Conservation (phyloP, 2,797 vertebrate species). For the Darevskia mixta region DNA sequence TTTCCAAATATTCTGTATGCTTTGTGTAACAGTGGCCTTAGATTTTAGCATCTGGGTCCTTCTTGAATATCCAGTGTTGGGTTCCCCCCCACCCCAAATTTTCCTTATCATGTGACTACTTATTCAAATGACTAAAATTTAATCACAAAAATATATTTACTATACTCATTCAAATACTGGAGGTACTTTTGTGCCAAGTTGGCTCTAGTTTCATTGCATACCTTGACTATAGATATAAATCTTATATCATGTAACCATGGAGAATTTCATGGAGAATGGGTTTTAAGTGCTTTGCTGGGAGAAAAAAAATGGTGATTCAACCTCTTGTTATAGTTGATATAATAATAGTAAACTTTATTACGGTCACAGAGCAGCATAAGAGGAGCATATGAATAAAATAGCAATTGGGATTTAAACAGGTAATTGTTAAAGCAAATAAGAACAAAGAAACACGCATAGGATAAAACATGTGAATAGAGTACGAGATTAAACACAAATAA, state of each 20-base stretch:
- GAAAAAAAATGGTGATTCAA: not conserved
- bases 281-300: not conserved
- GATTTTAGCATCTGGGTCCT: not conserved
- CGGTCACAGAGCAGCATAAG: too few species aligned
- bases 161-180: not conserved
- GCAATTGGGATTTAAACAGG: too few species aligned
- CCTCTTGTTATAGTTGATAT: not conserved
- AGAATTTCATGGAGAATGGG: not conserved
- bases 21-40: not conserved
- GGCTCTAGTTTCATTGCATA: not conserved
- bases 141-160: not conserved
- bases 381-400: too few species aligned
- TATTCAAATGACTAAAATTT: too few species aligned
- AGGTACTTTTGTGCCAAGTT: not conserved
- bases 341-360: too few species aligned
- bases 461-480: too few species aligned
- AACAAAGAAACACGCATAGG: too few species aligned
- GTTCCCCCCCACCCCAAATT: too few species aligned
- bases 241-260: not conserved
- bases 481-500: too few species aligned
- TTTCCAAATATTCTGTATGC: not conserved
- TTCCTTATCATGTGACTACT: not conserved
- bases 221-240: not conserved
- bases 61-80: not conserved
- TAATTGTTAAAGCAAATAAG: too few species aligned